Percentiles rank a stretch among this genome's conserved stretches.
These are phyloP conservation scores for Agrypnus murinus DNA, from an alignment of 2,888 invertebrate species.

Conservation along the genomic window DNA sequence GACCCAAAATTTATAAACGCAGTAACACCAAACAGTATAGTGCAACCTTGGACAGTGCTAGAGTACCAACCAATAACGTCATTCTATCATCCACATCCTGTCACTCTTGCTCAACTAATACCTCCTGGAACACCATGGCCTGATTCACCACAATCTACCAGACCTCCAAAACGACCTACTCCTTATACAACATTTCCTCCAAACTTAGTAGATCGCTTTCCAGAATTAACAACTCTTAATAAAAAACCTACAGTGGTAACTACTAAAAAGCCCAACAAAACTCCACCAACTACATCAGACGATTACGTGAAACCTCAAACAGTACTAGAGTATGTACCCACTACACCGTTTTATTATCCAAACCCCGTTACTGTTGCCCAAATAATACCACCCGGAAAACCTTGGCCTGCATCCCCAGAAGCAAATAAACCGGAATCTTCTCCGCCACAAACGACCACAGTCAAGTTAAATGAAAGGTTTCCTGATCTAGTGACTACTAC, in stretches of 20 bases:
- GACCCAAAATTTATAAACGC: too few species aligned
- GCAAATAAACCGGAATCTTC: neutral
- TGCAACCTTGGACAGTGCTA: conserved; percentile 5
- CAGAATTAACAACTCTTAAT: conserved; percentile 37
- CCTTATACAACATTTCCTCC: conserved; percentile 4
- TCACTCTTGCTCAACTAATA: conserved; percentile 41
- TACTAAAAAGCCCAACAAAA: neutral
- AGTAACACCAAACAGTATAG: neutral
- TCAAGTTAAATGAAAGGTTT: neutral
- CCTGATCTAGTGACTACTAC: neutral
- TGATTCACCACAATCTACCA: conserved; percentile 6
- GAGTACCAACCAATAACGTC: conserved; percentile 41
- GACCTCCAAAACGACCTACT: neutral
- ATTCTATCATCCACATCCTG: conserved; percentile 37
- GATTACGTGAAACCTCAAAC: conserved; percentile 1
- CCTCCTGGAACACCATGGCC: conserved; percentile 49
- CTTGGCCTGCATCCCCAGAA: conserved; percentile 37
- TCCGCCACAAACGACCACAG: neutral
- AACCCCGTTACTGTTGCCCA: conserved; percentile 33
- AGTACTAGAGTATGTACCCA: conserved; percentile 51
- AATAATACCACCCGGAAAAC: conserved; percentile 40
- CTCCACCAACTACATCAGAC: neutral
- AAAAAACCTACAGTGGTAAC: conserved; percentile 20
- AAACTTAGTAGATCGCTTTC: conserved; percentile 33
- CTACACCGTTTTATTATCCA: conserved; percentile 34